Evolutionary conservation across 2,888 invertebrate genomes (phyloP), one percentile per base, ranked within the genome.

Genomic region (Amphiduros pacificus): DNA sequence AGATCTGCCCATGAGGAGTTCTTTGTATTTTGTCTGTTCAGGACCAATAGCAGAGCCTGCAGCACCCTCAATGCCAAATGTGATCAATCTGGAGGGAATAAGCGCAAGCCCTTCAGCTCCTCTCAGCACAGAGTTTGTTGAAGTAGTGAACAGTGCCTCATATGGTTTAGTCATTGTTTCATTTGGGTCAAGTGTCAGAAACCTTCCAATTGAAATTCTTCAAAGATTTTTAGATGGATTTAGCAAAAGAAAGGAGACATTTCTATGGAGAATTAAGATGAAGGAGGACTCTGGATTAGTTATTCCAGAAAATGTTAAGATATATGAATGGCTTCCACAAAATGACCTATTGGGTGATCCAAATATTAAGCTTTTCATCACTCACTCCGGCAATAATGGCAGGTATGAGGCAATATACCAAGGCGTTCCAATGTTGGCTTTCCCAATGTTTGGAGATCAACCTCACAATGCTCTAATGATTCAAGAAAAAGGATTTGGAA

Each of bases 291-390:
- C 36, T 11, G 22, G 41, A 5, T n/a, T n/a, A n/a, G n/a, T n/a
- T n/a, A n/a, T 56, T 2, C 56, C 56, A 29, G 22, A 44, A n/a
- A 56, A 56, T 56, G 56, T 56, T 1, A 28, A 48, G 22, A 22
- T 56, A 20, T 28, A 29, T 22, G 48, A 56, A 20, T 56, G 56
- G 56, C 49, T 56, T 24, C 58, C 58, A 14, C 58, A 58, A 24
- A 58, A 58, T 58, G 58, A 58, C 26, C 26, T 58, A 6, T 28
- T 58, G 11, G 58, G 36, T 6, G 51, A 58, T 51, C 58, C 56
- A 2, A 56, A 56, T 22, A 56, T 49, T n/a, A 44, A 56, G 20
- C 56, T 56, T 32, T 56, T 56, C 24, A 56, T 56, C 48, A 56
- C 56, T 5, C 56, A 56, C 17, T 48, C 29, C 22, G 56, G 56